Conservation (phyloP, 2,888 invertebrate species). For the Keiferia lycopersicella region DNA sequence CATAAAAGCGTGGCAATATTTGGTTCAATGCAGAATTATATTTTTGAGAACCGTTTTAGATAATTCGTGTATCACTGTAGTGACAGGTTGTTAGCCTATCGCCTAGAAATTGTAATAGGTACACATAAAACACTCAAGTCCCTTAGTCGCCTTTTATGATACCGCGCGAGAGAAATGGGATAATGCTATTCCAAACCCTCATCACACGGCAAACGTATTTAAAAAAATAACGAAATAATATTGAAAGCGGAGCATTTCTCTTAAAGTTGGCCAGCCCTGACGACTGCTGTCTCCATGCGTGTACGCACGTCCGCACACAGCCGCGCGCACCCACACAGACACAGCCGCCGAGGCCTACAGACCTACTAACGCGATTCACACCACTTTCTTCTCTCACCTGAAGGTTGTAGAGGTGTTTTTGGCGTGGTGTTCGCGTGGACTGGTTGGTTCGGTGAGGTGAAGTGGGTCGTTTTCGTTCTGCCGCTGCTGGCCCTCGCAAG, state of each 20-base stretch:
- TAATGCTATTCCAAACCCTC: too few species aligned
- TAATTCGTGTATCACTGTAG: too few species aligned
- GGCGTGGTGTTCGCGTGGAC: not conserved
- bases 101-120: too few species aligned
- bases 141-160: too few species aligned
- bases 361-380: conserved; percentile 73
- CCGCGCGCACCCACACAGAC: conserved; percentile 54
- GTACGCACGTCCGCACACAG: conserved; percentile 54
- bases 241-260: conserved; percentile 69
- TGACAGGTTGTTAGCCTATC: too few species aligned
- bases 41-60: too few species aligned
- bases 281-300: conserved; percentile 75
- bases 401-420: conserved; percentile 3
- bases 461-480: conserved; percentile 33
- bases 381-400: conserved; percentile 35
- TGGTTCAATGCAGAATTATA: not conserved
- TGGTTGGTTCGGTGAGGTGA: conserved; percentile 6
- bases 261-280: conserved; percentile 58
- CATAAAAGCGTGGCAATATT: not conserved
- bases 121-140: too few species aligned
- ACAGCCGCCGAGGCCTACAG: conserved; percentile 67
- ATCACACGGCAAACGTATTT: not conserved
- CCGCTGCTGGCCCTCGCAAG: conserved; percentile 54
- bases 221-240: not conserved
- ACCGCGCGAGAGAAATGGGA: too few species aligned